Conservation (phyloP, 2,797 vertebrate species). For the Myotis daubentonii region DNA sequence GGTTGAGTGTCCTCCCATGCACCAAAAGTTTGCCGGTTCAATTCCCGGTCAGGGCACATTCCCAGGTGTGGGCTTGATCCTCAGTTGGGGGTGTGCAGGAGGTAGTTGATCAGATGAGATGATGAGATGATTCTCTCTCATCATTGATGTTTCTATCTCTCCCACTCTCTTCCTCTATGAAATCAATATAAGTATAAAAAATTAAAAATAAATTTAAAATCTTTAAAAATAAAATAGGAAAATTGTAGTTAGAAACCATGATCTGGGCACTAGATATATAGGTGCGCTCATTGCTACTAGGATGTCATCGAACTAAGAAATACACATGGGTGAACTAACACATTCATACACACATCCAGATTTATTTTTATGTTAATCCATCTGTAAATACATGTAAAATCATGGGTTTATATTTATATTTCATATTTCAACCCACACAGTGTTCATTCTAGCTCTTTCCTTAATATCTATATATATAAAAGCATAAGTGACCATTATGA, state of each 20-base stretch:
- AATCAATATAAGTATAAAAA: no score
- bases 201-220: no score
- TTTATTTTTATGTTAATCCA: neutral
- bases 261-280: neutral
- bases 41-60: no score
- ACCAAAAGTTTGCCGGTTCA: no score
- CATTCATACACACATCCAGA: neutral
- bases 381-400: neutral
- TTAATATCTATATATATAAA: neutral
- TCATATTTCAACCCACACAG: neutral
- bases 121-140: no score
- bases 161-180: no score
- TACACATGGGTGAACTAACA: neutral
- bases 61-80: no score
- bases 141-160: no score
- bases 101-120: no score
- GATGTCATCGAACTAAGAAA: neutral
- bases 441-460: neutral
- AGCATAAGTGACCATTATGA: no score
- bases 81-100: no score
- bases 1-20: no score
- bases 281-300: neutral
- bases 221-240: neutral
- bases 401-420: neutral
- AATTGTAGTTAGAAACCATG: neutral